A percentile compares a stretch with the other conserved stretches of the same genome.
Conservation (phyloP, 1,140 invertebrate genomes). For the Papilio xuthus region DNA sequence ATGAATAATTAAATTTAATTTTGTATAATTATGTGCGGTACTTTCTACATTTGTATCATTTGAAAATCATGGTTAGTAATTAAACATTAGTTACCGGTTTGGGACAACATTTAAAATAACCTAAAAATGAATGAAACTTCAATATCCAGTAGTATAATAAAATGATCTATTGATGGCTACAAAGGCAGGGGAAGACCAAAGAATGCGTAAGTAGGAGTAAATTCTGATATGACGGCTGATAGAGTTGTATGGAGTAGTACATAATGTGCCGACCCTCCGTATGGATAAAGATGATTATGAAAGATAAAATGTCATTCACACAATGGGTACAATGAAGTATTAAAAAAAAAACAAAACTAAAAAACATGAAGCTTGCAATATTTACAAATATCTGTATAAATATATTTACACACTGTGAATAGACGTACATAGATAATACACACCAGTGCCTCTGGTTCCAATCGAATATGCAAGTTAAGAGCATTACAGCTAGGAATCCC, state of each 20-base stretch:
- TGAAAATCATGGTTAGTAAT: background rate
- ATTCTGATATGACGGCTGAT: too few species aligned
- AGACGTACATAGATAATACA: background rate
- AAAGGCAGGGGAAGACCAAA: too few species aligned
- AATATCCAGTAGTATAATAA: too few species aligned
- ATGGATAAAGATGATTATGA: too few species aligned
- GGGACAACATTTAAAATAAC: background rate
- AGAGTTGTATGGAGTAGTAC: too few species aligned
- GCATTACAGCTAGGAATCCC: background rate
- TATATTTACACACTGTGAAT: background rate
- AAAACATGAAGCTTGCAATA: background rate
- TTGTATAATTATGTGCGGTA: background rate
- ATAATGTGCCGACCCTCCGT: too few species aligned
- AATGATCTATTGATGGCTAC: too few species aligned
- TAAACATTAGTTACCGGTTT: too few species aligned
- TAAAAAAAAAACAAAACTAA: background rate
- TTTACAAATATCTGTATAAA: background rate
- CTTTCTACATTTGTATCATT: background rate
- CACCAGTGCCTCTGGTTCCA: background rate
- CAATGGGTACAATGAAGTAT: background rate
- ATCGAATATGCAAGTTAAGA: constrained; percentile 19
- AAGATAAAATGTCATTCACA: background rate
- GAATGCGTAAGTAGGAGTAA: too few species aligned
- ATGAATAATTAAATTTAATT: background rate
- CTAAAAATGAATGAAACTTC: background rate